A percentile compares a stretch with the other conserved stretches of the same genome.
phyloP scores from a whole-genome alignment of 2,113 vertebrate species.

The Apus apus region DNA sequence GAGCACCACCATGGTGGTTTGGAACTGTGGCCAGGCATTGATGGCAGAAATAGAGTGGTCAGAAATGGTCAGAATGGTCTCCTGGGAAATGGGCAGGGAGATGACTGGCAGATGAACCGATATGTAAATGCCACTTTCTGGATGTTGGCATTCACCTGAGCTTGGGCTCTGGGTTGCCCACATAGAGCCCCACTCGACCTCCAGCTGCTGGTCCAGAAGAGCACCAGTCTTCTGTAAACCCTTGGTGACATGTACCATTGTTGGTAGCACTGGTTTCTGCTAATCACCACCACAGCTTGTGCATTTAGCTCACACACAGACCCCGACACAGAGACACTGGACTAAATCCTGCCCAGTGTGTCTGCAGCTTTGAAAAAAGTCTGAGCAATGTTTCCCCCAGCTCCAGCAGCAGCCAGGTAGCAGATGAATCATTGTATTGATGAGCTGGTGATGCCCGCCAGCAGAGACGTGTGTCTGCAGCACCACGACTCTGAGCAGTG shows the following conservation, averaged over 20 bases:
- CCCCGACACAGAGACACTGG: rapidly evolving
- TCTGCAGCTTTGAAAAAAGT: not conserved
- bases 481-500: rapidly evolving
- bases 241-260: not conserved
- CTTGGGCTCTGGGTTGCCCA: not conserved
- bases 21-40: not conserved
- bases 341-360: not conserved
- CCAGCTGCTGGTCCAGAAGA: not conserved
- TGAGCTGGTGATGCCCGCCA: not conserved
- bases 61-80: not conserved
- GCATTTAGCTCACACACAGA: rapidly evolving
- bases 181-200: rapidly evolving
- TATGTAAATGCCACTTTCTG: not conserved
- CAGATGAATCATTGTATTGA: not conserved
- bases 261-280: not conserved
- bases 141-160: not conserved
- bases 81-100: rapidly evolving
- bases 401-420: not conserved
- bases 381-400: not conserved
- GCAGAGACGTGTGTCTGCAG: not conserved
- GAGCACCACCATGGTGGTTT: not conserved
- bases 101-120: not conserved
- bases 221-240: rapidly evolving
- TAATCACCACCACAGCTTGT: not conserved
- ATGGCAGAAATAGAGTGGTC: not conserved